Conservation (phyloP, 2,113 vertebrate genomes). For the Bos indicus region DNA sequence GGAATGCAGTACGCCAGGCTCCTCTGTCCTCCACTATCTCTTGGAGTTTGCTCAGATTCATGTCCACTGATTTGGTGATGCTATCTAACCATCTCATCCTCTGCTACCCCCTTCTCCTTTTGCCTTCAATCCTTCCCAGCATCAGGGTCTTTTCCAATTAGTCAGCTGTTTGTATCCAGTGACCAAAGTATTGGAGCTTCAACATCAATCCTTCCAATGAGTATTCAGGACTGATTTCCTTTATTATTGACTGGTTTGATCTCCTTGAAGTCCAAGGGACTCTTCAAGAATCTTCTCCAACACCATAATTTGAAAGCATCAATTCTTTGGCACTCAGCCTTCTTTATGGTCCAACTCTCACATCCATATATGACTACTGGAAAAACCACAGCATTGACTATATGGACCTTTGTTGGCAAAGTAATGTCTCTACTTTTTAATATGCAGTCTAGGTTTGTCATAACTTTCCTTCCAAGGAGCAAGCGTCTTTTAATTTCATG, state of each 20-base stretch:
- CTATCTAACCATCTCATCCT: background rate
- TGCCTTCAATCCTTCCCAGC: background rate
- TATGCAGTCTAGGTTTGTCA: background rate
- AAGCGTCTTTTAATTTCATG: background rate
- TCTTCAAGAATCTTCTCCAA: background rate
- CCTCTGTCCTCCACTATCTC: background rate
- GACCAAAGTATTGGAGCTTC: background rate
- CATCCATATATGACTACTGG: background rate
- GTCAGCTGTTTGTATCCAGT: background rate
- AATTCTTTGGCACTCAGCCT: background rate
- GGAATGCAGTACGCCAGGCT: background rate
- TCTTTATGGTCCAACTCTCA: background rate
- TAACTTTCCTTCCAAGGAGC: background rate
- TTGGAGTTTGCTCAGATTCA: background rate
- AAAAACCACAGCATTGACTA: background rate
- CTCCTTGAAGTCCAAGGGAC: background rate
- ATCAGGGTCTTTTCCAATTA: background rate
- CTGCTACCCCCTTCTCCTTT: background rate
- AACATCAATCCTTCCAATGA: background rate
- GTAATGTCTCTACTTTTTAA: background rate
- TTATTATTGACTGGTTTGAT: background rate
- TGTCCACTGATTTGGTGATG: background rate
- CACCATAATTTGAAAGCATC: background rate
- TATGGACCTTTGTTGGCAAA: background rate
- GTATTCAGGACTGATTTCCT: background rate